Conservation (phyloP, 2,113 vertebrate genomes). For the Hypanus sabinus region DNA sequence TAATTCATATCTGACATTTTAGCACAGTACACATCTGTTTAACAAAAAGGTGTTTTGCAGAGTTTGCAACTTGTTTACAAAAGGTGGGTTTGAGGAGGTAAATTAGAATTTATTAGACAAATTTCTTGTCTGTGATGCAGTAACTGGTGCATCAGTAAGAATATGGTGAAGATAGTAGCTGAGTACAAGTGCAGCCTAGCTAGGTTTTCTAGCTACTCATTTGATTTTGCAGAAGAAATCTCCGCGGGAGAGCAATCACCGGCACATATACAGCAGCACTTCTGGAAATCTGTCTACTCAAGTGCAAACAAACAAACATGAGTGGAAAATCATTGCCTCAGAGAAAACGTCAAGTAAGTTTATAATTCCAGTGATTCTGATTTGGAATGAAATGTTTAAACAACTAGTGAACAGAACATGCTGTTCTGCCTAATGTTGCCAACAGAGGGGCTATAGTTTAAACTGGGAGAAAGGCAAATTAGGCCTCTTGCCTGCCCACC, state of each 20-base stretch:
- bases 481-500: not conserved
- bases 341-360: slow-evolving; percentile 94
- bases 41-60: not conserved
- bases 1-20: not conserved
- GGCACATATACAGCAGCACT: slow-evolving; percentile 86
- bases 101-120: not conserved
- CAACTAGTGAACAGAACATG: not conserved
- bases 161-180: slow-evolving; percentile 14
- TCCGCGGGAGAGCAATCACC: slow-evolving; percentile 85
- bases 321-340: slow-evolving; percentile 98
- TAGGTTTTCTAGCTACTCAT: slow-evolving; percentile 82
- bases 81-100: not conserved
- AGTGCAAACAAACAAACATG: slow-evolving; percentile 74
- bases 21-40: not conserved
- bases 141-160: not conserved
- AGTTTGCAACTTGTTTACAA: not conserved
- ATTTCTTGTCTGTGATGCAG: not conserved
- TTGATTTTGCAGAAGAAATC: slow-evolving; percentile 97
- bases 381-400: not conserved
- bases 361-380: not conserved
- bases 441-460: not conserved
- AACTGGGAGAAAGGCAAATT: not conserved
- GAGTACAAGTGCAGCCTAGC: slow-evolving; percentile 29
- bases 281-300: slow-evolving; percentile 80
- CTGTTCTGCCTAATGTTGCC: slow-evolving; percentile 34